Base-by-base conservation (phyloP, 2,888 invertebrate species). In the Eurytoma adleriae region DNA sequence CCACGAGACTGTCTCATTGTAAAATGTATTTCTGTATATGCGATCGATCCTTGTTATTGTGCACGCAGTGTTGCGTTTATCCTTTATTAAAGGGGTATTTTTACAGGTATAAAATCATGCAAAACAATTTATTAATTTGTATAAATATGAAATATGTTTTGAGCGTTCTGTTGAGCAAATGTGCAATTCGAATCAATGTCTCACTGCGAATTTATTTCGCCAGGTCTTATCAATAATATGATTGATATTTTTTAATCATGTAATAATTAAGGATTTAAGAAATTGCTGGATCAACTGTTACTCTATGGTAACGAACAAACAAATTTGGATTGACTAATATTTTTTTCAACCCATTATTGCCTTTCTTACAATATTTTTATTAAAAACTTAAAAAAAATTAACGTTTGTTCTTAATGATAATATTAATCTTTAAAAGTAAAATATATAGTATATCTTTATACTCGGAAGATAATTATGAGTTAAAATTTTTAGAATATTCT, bases 1-100 rank as follows among this genome's bases (percentile, higher is more conserved):
- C 78, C 80, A 72, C 73, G 82, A 83, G 82, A 83, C 82, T 83
- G 76, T 83, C 66, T 78, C 76, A 79, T 79, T 83, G 82, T 83
- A 81, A 75, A 83, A 81, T 83, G 79, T 83, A 79, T 81, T 80
- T 83, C 81, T 83, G 79, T 83, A 79, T 83, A 79, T 81, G 81
- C 76, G 76, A 79, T 73, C 75, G 59, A 80, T 82, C 64, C 67
- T 82, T 80, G 78, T 80, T 82, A 79, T 73, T 79, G 59, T 78
- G 71, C 61, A 61, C 78, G 78, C 80, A 72, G 59, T 64, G 30
- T 20, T 72, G 82, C 80, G 80, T 80, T 75, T 75, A 80, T 75
- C 69, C 75, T 80, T 75, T 66, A 69, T 78, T 78, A 68, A 82
- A 80, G 30, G 50, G 24, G 72, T 48, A 70, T 78, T 79, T 77